Base-by-base conservation (phyloP, 2,797 vertebrate genomes). In the Acanthis flammea region DNA sequence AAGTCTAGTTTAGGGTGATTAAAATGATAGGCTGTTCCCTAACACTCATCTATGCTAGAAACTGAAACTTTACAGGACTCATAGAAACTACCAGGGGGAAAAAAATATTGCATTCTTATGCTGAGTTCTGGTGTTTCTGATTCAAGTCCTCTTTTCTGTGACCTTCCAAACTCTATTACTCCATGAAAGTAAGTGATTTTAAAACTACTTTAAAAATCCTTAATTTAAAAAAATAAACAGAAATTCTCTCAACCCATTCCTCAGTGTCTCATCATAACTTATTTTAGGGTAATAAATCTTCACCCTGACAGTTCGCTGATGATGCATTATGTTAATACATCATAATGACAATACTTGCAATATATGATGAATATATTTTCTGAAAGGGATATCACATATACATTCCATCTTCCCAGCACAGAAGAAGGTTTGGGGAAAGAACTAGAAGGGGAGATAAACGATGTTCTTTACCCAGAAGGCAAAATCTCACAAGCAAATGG, bases 151-250 rank as follows among this genome's bases (percentile, higher is more conserved):
- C 67, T 75, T 90, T 94, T 96, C 73, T 93, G 88, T 82, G 63
- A 95, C 78, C 80, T 74, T 83, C 58, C n/a, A 24, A 76, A 57
- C 12, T 60, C 61, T 83, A 80, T 63, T 77, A 75, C n/a, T 86
- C 75, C 62, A 66, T 44, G 12, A 95, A 89, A 33, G 47, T 70
- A 96, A 94, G 90, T 93, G 89, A 95, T 79, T 95, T 85, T 94
- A 78, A 93, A 90, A 86, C 82, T 96, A 86, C 79, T 96, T 94
- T 96, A 72, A 90, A 96, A 97, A 79, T 84, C 85, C 83, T 96
- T 97, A 95, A 97, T 95, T 97, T 78, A 88, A 94, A 97, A 98
- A 98, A 97, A 97, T 86, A 98, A 97, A 97, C 96, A 97, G 97
- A 97, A 96, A 81, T 95, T 96, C 96, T 89, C 91, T 96, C 95